Percentiles rank a stretch among this genome's conserved stretches.
Evolutionary conservation across 2,888 invertebrate species (phyloP).

Genomic region (Brenthis hecate): DNA sequence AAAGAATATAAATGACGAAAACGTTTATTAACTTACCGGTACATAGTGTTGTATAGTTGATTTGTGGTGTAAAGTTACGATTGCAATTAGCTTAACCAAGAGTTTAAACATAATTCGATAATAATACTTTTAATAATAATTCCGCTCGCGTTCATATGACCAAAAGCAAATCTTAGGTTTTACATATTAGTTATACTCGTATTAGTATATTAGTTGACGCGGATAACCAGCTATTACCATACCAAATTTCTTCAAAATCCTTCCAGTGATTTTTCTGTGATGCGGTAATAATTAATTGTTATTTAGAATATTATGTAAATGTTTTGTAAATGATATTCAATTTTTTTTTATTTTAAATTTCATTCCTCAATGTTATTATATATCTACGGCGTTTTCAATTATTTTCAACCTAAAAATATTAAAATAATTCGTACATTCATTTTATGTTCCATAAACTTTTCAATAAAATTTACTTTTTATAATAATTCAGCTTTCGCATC

Average conservation of each 20-base stretch:
- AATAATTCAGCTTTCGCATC: not conserved
- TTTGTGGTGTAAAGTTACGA: conserved; percentile 2
- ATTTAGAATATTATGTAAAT: not conserved
- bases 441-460: conserved; percentile 10
- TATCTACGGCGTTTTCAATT: not conserved
- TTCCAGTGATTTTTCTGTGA: too few relatives aligned
- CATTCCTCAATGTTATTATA: too few relatives aligned
- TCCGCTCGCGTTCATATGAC: too few relatives aligned
- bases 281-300: too few relatives aligned
- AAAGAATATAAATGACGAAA: not conserved
- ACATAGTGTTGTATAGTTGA: conserved; percentile 48
- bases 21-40: conserved; percentile 42
- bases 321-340: not conserved
- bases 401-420: not conserved
- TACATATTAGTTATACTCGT: too few relatives aligned
- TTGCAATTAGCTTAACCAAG: not conserved
- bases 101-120: not conserved
- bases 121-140: too few relatives aligned
- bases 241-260: too few relatives aligned
- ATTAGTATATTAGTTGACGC: too few relatives aligned
- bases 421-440: not conserved
- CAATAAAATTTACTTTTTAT: not conserved
- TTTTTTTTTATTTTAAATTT: not conserved
- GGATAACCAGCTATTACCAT: too few relatives aligned
- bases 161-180: too few relatives aligned